phyloP scores from a whole-genome alignment of 2,113 vertebrate genomes.

The Lophochroa leadbeateri region DNA sequence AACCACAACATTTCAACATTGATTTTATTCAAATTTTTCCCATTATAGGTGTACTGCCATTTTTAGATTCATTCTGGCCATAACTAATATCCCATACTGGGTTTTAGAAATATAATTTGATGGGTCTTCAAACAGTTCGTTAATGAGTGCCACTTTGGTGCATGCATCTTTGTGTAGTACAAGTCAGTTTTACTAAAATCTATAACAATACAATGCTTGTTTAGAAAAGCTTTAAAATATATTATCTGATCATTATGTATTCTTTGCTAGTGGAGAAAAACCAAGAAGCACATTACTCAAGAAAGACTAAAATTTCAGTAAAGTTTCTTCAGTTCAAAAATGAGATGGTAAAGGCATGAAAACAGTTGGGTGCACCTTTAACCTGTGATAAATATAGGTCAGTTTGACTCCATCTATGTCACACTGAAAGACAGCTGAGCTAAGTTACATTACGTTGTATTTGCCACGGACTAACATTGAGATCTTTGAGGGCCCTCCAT shows the following conservation, averaged over 20 bases:
- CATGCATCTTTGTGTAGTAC: background rate
- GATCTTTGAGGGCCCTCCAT: background rate
- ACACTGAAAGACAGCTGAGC: background rate
- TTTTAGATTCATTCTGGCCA: background rate
- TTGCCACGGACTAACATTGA: background rate
- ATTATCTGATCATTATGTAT: background rate
- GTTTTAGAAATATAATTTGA: background rate
- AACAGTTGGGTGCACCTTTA: background rate
- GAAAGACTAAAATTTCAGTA: background rate
- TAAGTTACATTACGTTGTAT: background rate
- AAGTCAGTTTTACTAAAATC: background rate
- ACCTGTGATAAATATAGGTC: background rate
- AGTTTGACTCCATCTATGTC: background rate
- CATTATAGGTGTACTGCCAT: background rate
- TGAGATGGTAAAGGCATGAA: background rate
- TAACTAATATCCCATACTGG: background rate
- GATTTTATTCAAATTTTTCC: background rate
- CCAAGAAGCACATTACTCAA: background rate
- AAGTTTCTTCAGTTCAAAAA: background rate
- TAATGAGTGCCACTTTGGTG: background rate
- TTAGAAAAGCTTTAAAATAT: background rate
- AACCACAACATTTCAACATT: background rate
- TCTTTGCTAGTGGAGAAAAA: background rate
- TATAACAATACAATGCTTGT: background rate
- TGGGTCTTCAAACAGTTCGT: background rate